These are phyloP conservation scores for Lamellibrachia satsuma DNA, from an alignment of 2,888 invertebrate species.

Conservation along the genomic window DNA sequence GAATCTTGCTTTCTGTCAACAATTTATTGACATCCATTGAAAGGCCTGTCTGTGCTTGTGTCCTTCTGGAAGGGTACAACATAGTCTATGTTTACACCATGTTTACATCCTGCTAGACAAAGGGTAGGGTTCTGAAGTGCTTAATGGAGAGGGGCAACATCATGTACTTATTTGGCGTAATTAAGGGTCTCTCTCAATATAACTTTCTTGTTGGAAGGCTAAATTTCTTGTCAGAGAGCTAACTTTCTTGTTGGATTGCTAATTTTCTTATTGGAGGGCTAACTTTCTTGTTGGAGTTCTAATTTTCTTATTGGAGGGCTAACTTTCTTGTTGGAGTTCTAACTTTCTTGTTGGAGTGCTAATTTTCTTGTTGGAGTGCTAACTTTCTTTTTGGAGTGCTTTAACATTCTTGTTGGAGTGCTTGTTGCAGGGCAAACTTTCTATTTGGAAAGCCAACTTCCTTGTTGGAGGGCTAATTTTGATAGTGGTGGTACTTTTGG, in stretches of 20 bases:
- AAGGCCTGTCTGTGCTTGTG: background rate
- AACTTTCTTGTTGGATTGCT: too few species aligned
- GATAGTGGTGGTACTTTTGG: background rate
- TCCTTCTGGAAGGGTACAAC: background rate
- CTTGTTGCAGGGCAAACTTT: too few species aligned
- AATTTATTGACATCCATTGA: background rate
- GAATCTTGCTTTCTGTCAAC: background rate
- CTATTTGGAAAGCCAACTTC: background rate
- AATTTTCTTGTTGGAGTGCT: too few species aligned
- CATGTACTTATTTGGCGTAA: background rate
- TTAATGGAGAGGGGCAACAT: background rate
- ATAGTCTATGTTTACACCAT: background rate
- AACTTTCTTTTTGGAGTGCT: too few species aligned
- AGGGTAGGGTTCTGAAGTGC: background rate
- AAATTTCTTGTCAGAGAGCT: too few species aligned
- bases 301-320: too few species aligned
- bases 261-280: too few species aligned
- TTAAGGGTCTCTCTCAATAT: background rate
- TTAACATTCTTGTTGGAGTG: too few species aligned
- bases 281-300: too few species aligned
- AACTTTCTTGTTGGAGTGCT: too few species aligned
- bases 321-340: too few species aligned
- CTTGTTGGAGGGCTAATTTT: background rate
- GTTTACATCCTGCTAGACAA: constrained; percentile 12
- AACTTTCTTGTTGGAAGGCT: background rate